Conservation (phyloP, 1,140 invertebrate species). For the Drosophila simulans region DNA sequence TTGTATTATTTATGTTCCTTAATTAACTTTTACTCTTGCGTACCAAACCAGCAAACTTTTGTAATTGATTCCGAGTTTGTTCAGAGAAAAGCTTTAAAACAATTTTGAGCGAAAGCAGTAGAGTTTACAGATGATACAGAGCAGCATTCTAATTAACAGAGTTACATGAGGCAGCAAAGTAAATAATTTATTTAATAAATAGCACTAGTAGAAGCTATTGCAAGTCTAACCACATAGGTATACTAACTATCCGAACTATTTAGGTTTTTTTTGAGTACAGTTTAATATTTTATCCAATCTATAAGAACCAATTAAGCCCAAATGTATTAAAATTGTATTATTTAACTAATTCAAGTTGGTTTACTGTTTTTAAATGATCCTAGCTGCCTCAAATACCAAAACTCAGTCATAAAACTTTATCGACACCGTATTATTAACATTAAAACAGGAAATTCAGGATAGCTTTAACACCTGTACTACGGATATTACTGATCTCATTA, state of each 20-base stretch:
- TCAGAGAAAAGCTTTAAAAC: conserved; percentile 73
- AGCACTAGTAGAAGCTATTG: neutral
- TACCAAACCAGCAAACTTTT: conserved; percentile 72
- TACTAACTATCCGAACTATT: neutral
- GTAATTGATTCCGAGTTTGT: conserved; percentile 25
- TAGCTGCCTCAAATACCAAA: conserved; percentile 15
- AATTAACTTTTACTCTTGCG: conserved; percentile 26
- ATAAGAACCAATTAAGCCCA: neutral
- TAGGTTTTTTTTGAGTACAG: neutral
- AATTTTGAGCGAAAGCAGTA: conserved; percentile 66
- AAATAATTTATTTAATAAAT: conserved; percentile 2
- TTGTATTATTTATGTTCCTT: conserved; percentile 6
- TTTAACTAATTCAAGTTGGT: neutral
- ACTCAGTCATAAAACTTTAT: conserved; percentile 5
- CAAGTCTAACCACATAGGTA: neutral
- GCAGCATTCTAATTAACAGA: conserved; percentile 21
- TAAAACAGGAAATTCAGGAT: conserved; percentile 24
- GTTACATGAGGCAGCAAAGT: conserved; percentile 24
- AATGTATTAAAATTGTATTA: conserved; percentile 1
- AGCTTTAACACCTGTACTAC: conserved; percentile 47
- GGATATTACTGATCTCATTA: conserved; percentile 64
- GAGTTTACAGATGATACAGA: conserved; percentile 31
- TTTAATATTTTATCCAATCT: neutral
- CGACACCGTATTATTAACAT: conserved; percentile 30
- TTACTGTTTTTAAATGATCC: conserved; percentile 6